Base-by-base conservation (phyloP, 1,140 invertebrate species). In the Trissolcus basalis region DNA sequence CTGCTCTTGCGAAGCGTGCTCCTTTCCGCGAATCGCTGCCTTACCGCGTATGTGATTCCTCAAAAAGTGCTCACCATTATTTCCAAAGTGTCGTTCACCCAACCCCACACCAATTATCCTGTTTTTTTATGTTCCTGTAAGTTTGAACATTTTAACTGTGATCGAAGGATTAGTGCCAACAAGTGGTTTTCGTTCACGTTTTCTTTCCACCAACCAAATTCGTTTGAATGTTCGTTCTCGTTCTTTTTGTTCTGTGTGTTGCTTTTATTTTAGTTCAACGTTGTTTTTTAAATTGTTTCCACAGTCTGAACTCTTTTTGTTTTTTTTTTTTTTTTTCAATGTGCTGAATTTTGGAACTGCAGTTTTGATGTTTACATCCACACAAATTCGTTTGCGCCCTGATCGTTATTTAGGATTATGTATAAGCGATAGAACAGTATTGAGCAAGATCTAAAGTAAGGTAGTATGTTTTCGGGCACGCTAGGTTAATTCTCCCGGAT, bases 381-480 rank as follows among this genome's bases (percentile, higher is more conserved):
- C 27, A 12, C 15, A 0, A 53, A 36, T n/a, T 15, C 11, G 35
- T 59, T 44, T 6, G 12, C 9, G 9, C 9, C 9, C n/a, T 39
- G 35, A 49, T 19, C 7, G 8, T 49, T 35, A 7, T 4, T 15
- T 14, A 45, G 60, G 36, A 32, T 49, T 27, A 44, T 14, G 50
- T 50, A 48, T 7, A 11, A 53, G 49, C 43, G 56, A 39, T 53
- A n/a, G 32, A 27, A 56, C 14, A 35, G 43, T 48, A 43, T 45
- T 39, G 32, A 51, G 39, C 14, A 27, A 54, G 70, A 51, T 63
- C 49, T 60, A 59, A 84, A 83, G 77, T 83, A 81, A 82, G 84
- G 70, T 83, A 85, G 81, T 83, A 68, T 81, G 81, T 83, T 86
- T 84, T 86, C 79, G 79, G 78, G 79, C 82, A 85, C 82, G 81